Base-by-base conservation (phyloP, 64 coral and sea anemone species). In the Pocillopora verrucosa region DNA sequence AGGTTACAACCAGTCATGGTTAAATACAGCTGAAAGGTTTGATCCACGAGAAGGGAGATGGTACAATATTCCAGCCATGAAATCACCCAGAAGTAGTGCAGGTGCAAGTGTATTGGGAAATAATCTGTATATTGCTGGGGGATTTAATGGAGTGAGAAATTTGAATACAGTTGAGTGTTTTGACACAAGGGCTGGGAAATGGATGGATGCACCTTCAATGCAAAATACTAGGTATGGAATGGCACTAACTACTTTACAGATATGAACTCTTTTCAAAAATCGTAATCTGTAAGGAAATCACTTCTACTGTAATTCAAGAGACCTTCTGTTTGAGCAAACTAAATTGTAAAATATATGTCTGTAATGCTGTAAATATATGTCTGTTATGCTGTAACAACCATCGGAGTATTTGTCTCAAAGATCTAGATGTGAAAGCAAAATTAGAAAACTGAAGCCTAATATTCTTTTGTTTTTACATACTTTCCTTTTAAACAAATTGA, bases 121-220 rank as follows among this genome's bases (percentile, higher is more conserved):
- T 16, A 86, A 86, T 61, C 11, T 95, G 12, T 92, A 92, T 61
- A 73, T 77, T 26, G 94, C 72, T 22, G 94, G 94, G 58, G 94
- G 94, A 35, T 95, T 95, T 76, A 81, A 95, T 86, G 94, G 94
- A 30, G 26, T 92, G 10, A 89, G 80, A 37, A 95, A 95, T 80
- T 56, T 95, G 25, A 95, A 95, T 76, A 85, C 90, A 78, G 80
- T 78, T 14, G 90, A 92, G 64, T 89, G 72, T 36, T 89, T 82
- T 75, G 90, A 96, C 24, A n/a, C 79, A 0, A 88, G 79, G 73
- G 90, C 90, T 80, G 65, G 87, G 11, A 88, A 78, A n/a, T 96
- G 94, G 94, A 85, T 72, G 11, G 77, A 79, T 59, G 72, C 79
- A 25, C 79, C 79, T 74, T 79, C 94, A 26, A 86, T 96, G 90